Base-by-base conservation (phyloP, 2,113 vertebrate species). In the Platichthys flesus region DNA sequence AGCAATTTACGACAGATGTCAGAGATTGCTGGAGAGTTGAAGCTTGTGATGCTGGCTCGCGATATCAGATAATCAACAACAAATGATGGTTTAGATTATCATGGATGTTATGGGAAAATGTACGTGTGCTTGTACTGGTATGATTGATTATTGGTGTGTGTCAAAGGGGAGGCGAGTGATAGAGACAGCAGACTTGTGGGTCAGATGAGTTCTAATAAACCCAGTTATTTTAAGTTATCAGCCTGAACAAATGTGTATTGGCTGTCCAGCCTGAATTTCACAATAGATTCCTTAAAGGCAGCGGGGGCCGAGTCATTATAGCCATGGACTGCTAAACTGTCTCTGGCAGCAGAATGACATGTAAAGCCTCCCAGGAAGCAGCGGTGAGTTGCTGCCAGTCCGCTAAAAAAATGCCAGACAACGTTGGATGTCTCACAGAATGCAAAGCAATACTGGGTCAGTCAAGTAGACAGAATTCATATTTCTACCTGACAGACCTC, bases 341-440 rank as follows among this genome's bases (percentile, higher is more conserved):
- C 47, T 54, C 24, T 56, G 47, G 71, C 49, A 70, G 68, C 59
- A 63, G 69, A 79, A 54, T 67, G 21, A 13, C 52, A 66, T 67
- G 45, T 65, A 61, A 80, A 66, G 37, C 67, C n/a, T 57, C 59
- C 49, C 37, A 28, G 70, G 56, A 56, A 66, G 49, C n/a, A 58
- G 71, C 31, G 64, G 52, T 61, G 49, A 23, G 56, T 73, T 7
- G 2, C 62, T 77, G 66, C 58, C 47, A 82, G 62, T 74, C 31
- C 71, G 62, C 37, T 49, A 54, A 28, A 70, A 45, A 37, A 55
- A 59, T 49, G 20, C 63, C 71, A 89, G 65, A 81, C 67, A 75
- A 69, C 65, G 76, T 57, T 61, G 72, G 60, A 80, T 69, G 66
- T 49, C 73, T 79, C 35, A 66, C 62, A 72, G 70, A 72, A 87